Base-by-base conservation (phyloP, 2,797 vertebrate species). In the Sebastiscus albofasciatus region DNA sequence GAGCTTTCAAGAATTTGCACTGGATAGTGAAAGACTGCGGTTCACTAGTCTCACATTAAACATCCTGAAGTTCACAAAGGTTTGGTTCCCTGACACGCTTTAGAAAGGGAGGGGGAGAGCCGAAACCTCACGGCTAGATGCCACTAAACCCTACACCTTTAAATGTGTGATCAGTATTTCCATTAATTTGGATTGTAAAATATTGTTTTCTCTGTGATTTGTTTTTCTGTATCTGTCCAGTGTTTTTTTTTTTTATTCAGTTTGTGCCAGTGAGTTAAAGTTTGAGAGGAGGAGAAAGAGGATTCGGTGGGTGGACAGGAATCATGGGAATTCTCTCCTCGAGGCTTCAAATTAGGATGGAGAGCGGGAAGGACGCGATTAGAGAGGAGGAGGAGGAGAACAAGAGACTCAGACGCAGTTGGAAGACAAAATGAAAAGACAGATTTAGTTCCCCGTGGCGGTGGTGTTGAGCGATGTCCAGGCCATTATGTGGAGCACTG, bases 401-500 rank as follows among this genome's bases (percentile, higher is more conserved):
- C 70, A 79, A 76, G 80, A 72, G 88, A 64, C 36, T 39, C 13
- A 39, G 36, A 39, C 36, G 36, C 67, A 49, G 73, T 31, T 5
- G 26, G 79, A 61, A 39, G 82, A 84, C 33, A 4, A 68, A 88
- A 85, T 70, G 80, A 80, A 80, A 70, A 76, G 76, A 85, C 61
- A 6, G 67, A 80, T 81, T 83, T 16, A 52, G 70, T 46, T 90
- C 84, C 87, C 85, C 3, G 77, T 65, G 70, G 86, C 46, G 42
- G 64, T 33, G 1, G 69, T n/a, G 73, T 84, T 73, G 87, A 86
- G 85, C 85, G 65, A 87, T 72, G 87, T 71, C 79, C 82, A 73
- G 78, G 82, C 90, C 91, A 92, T 94, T 93, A 93, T 86, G 85
- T 86, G 87, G 87, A 92, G 93, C 92, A 89, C 29, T 92, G 94